These are phyloP conservation scores for Platyura marginata DNA, from an alignment of 1,140 invertebrate species.

Conservation along the genomic window DNA sequence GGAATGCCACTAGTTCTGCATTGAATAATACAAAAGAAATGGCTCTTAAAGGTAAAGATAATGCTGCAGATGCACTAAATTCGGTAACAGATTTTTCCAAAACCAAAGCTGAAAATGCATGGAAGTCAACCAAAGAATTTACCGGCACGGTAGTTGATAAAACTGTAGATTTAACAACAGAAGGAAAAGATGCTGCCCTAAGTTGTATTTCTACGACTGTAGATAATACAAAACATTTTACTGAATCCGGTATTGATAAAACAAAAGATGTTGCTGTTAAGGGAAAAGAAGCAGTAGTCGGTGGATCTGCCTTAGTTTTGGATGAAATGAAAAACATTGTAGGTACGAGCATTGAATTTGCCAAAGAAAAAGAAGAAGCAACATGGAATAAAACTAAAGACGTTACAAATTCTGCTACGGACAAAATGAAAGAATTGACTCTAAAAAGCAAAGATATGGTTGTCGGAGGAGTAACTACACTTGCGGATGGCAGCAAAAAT, in stretches of 20 bases:
- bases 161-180: too few relatives aligned
- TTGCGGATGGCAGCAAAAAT: background rate
- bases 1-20: too few relatives aligned
- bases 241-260: background rate
- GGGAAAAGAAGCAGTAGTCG: background rate
- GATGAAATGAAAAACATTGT: background rate
- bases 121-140: too few relatives aligned
- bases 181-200: too few relatives aligned
- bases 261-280: background rate
- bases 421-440: too few relatives aligned
- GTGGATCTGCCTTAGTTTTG: background rate
- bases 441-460: too few relatives aligned
- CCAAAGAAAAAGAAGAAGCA: too few relatives aligned
- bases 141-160: too few relatives aligned
- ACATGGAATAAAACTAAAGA: background rate
- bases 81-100: constrained; percentile 33
- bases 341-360: background rate
- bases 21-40: too few relatives aligned
- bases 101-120: constrained; percentile 35
- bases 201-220: too few relatives aligned
- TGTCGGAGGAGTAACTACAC: background rate
- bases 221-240: background rate
- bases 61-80: constrained; percentile 32
- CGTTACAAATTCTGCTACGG: background rate
- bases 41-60: too few relatives aligned